Conservation (phyloP, 2,113 vertebrate species). For the Eulemur rufifrons region DNA sequence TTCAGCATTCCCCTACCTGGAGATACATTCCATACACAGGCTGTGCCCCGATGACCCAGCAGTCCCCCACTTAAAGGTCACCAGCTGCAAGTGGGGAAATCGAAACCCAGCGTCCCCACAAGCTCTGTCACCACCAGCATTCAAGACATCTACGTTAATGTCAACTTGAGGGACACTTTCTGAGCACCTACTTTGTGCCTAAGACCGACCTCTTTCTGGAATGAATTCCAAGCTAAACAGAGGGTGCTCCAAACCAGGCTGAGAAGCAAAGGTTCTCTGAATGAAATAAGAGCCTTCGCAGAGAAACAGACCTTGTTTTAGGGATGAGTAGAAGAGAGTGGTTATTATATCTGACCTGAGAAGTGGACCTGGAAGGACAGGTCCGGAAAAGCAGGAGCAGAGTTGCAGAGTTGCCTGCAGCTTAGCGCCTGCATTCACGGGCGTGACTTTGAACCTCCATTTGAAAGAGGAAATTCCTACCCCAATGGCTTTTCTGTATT, state of each 20-base stretch:
- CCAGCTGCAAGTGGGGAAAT: too few species aligned
- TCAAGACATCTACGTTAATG: accelerated
- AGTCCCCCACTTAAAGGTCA: too few species aligned
- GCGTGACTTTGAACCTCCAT: neutral
- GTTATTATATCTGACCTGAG: neutral
- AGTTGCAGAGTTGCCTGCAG: neutral
- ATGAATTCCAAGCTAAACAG: neutral
- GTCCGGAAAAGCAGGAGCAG: neutral
- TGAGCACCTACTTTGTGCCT: neutral
- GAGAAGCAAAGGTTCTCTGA: neutral
- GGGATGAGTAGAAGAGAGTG: neutral
- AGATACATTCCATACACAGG: too few species aligned
- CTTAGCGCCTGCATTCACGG: too few species aligned
- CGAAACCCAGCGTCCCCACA: too few species aligned
- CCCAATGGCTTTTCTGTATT: neutral
- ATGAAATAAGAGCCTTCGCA: neutral
- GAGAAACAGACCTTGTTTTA: neutral
- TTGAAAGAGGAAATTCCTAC: neutral
- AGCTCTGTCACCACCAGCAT: neutral
- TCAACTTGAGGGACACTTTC: neutral
- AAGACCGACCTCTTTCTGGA: accelerated
- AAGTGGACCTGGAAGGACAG: neutral
- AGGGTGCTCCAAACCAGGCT: neutral
- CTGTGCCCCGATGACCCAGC: too few species aligned
- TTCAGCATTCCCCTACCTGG: neutral